Conservation (phyloP, 2,888 invertebrate species). For the Amphipoea lucens region DNA sequence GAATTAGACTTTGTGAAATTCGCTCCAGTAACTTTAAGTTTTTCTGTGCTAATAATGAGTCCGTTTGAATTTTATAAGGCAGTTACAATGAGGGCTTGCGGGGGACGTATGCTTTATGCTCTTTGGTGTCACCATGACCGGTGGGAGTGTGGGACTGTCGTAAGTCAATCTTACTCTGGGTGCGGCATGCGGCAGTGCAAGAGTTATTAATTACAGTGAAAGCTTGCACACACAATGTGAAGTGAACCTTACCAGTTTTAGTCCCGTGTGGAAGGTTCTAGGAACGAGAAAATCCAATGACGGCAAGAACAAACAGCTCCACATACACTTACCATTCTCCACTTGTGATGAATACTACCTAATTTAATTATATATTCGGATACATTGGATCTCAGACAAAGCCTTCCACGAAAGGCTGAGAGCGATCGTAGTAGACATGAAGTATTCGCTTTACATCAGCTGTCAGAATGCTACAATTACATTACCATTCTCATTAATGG, state of each 20-base stretch:
- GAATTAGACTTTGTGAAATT: conserved; percentile 61
- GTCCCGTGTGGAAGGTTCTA: not conserved
- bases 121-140: not conserved
- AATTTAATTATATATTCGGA: not conserved
- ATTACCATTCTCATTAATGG: not conserved
- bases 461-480: not conserved
- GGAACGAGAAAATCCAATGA: conserved; percentile 11
- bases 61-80: conserved; percentile 19
- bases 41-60: conserved; percentile 34
- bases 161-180: not conserved
- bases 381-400: not conserved
- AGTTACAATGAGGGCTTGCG: conserved; percentile 8
- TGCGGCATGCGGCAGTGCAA: not conserved
- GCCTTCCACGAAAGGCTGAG: not conserved
- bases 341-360: conserved; percentile 1
- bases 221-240: conserved; percentile 20
- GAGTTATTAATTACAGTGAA: conserved; percentile 32
- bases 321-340: not conserved
- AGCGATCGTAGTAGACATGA: not conserved
- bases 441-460: conserved; percentile 1
- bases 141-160: not conserved
- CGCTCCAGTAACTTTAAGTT: conserved; percentile 36
- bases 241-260: not conserved
- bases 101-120: conserved; percentile 26
- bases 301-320: not conserved